Percentiles rank a stretch among this genome's conserved stretches.
phyloP scores from a whole-genome alignment of 2,797 vertebrate genomes.

The Ambastaia sidthimunki region DNA sequence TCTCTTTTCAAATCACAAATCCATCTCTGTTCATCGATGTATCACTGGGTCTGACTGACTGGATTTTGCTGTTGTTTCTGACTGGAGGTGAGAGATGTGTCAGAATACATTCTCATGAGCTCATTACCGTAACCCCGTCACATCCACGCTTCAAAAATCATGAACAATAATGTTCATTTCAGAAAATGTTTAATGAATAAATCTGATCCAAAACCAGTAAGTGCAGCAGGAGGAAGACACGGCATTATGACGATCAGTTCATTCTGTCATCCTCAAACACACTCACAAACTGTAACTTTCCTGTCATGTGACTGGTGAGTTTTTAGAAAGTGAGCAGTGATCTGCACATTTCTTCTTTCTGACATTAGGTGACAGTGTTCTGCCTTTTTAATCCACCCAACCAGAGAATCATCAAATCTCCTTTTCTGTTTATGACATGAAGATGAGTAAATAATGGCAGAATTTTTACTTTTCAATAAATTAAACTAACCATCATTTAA shows the following conservation, averaged over 20 bases:
- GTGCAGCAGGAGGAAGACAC: not conserved
- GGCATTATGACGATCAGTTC: not conserved
- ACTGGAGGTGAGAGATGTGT: slow-evolving; percentile 8
- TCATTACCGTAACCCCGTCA: slow-evolving; percentile 18
- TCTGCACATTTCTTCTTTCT: no score
- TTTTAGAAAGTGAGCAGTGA: no score
- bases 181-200: slow-evolving; percentile 29
- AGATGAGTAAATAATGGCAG: no score
- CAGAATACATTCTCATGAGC: slow-evolving; percentile 13
- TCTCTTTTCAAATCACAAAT: not conserved
- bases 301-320: no score
- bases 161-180: slow-evolving; percentile 25
- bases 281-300: no score
- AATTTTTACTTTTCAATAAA: no score
- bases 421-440: no score
- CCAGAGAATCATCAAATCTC: no score
- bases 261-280: not conserved
- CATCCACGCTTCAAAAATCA: slow-evolving; percentile 1
- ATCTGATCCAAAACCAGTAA: slow-evolving; percentile 15
- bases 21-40: slow-evolving; percentile 8
- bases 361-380: no score
- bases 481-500: no score
- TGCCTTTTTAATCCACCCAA: no score
- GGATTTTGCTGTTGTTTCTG: not conserved
- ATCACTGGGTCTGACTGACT: slow-evolving; percentile 3